A percentile compares a stretch with the other conserved stretches of the same genome.
These are phyloP conservation scores for Sinocyclocheilus maitianheensis DNA, from an alignment of 2,113 vertebrate species.

Conservation along the genomic window DNA sequence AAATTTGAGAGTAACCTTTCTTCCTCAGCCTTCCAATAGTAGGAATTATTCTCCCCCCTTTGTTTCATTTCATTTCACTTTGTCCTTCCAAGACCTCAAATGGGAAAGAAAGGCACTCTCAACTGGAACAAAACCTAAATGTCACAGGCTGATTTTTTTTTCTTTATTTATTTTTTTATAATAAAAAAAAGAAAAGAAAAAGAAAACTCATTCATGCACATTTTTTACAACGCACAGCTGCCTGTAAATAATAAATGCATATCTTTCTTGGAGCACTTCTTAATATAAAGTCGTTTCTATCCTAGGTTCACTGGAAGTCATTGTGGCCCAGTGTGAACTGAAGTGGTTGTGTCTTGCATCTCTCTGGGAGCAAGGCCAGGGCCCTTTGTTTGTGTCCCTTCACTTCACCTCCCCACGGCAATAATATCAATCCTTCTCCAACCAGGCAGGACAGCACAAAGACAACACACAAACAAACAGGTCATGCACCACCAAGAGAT, in stretches of 20 bases:
- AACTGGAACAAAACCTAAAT: constrained; percentile 68
- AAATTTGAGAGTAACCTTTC: constrained; percentile 46
- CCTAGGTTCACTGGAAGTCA: constrained; percentile 3
- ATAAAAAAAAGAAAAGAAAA: not conserved
- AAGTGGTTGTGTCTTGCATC: constrained; percentile 6
- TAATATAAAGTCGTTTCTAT: constrained; percentile 50
- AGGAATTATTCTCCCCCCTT: constrained; percentile 48
- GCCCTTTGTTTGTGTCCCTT: constrained; percentile 20
- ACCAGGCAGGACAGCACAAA: constrained; percentile 39
- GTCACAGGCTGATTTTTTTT: constrained; percentile 62
- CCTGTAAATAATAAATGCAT: constrained; percentile 71
- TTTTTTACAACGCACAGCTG: constrained; percentile 58
- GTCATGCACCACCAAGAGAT: constrained; percentile 1
- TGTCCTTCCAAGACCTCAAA: constrained; percentile 47
- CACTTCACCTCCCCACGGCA: constrained; percentile 19
- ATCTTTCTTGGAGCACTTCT: constrained; percentile 55
- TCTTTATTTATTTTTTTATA: not conserved
- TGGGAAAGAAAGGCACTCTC: constrained; percentile 60
- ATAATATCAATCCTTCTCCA: constrained; percentile 47
- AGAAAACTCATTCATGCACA: constrained; percentile 60
- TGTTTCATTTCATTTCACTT: constrained; percentile 41
- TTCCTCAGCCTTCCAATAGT: constrained; percentile 48
- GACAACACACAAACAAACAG: constrained; percentile 29
- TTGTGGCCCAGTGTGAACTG: constrained; percentile 31
- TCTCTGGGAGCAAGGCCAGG: constrained; percentile 29